Conservation (phyloP, 37 sponge, comb jelly and placozoan genomes). For the Theonella swinhoei region DNA sequence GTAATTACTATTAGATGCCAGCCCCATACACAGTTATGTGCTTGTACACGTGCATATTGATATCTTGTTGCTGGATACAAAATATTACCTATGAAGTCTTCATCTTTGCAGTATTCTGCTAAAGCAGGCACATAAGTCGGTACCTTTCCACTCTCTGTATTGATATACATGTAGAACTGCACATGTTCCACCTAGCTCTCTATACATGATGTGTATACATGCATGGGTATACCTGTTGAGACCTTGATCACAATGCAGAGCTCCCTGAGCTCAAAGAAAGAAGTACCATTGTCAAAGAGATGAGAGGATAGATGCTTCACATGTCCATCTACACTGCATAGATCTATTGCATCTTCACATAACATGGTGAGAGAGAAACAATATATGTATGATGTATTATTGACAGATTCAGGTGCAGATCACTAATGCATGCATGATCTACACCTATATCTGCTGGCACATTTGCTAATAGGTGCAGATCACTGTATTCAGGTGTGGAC, state of each 20-base stretch:
- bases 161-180: too few relatives aligned
- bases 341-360: constrained; percentile 3
- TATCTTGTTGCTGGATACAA: neutral
- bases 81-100: neutral
- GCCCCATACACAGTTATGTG: neutral
- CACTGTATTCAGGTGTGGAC: too few relatives aligned
- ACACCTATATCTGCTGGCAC: too few relatives aligned
- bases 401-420: neutral
- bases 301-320: constrained; percentile 23
- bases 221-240: neutral
- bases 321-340: constrained; percentile 33
- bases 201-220: neutral
- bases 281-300: constrained; percentile 5
- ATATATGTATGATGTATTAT: neutral
- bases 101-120: neutral
- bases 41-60: neutral
- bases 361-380: neutral
- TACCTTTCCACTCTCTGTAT: too few relatives aligned
- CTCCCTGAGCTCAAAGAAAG: constrained; percentile 37
- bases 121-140: neutral
- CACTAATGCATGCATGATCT: too few relatives aligned
- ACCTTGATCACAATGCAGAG: constrained; percentile 35
- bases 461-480: neutral
- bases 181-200: too few relatives aligned
- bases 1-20: neutral